phyloP scores from a whole-genome alignment of 2,113 vertebrate genomes.

The Clupea harengus region DNA sequence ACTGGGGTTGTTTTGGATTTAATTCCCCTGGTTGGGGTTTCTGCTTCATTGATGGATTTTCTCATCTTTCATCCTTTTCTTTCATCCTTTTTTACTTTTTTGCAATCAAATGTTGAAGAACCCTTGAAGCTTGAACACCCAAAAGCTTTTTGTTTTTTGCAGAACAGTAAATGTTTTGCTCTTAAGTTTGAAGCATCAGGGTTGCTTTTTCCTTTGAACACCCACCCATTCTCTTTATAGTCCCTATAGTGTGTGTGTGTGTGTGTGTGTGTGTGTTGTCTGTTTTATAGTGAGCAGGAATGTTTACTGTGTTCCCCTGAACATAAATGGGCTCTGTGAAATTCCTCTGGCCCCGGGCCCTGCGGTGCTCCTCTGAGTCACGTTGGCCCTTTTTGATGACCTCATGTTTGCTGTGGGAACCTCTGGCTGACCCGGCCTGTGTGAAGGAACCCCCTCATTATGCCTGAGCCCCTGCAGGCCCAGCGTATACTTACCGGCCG shows the following conservation, averaged over 20 bases:
- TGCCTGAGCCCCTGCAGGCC: constrained; percentile 48
- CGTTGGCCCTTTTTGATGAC: constrained; percentile 70
- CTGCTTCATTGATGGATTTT: neutral
- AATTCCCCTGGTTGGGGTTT: neutral
- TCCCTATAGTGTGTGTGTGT: neutral
- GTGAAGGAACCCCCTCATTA: constrained; percentile 67
- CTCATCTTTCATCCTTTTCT: neutral
- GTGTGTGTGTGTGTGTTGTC: constrained; percentile 17
- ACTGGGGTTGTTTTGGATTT: neutral
- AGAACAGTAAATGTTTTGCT: neutral
- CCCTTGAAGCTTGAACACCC: neutral
- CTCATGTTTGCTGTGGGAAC: constrained; percentile 63
- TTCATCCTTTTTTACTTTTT: neutral
- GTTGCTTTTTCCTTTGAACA: neutral
- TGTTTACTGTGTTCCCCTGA: constrained; percentile 57
- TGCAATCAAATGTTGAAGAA: neutral
- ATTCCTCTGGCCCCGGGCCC: constrained; percentile 50
- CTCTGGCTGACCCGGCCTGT: constrained; percentile 64
- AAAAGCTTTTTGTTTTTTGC: neutral
- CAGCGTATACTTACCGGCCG: constrained; percentile 45
- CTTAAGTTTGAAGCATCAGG: neutral
- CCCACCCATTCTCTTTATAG: constrained; percentile 34
- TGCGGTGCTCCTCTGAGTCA: constrained; percentile 60
- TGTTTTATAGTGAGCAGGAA: constrained; percentile 36
- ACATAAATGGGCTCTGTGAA: constrained; percentile 56